Evolutionary conservation across 2,113 vertebrate genomes (phyloP), one percentile per base, ranked within the genome.

Genomic region (Caretta caretta): DNA sequence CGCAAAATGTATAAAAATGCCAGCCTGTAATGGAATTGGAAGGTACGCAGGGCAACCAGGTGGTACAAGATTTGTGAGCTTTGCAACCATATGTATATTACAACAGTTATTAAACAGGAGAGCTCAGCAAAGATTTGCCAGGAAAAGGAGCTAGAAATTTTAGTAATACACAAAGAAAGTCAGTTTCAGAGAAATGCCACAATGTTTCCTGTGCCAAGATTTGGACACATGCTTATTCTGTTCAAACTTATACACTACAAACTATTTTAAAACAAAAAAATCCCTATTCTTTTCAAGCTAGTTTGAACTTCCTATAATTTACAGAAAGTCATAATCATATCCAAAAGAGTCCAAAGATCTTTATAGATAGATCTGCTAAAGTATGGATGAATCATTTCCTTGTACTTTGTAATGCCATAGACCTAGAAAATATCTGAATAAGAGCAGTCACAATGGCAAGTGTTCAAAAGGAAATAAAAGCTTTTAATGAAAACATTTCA

Each of bases 341-440:
- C 95, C 59, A 57, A 69, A 89, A 92, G 69, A 92, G 82, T 79
- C 86, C 89, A 59, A 93, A 84, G 76, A 84, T 96, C 90, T 91
- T 75, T 50, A 65, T 2, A 69, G 88, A 81, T 83, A 90, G 75
- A 91, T 96, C 49, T 29, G 65, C 87, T 90, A 89, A 92, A 94
- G 94, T 19, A 86, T 84, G 75, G 94, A 87, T 95, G 88, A 97
- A 97, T 97, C 84, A 97, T 86, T 97, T 97, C 96, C 96, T 93
- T 65, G 20, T 48, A 79, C 80, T 53, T 4, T 38, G 90, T 31
- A 83, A 72, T 48, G 89, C 79, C 83, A 35, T 1, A 56, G 35
- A 89, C 94, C 24, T 92, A 87, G 88, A 94, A 51, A 92, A 62
- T 12, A 89, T 94, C 65, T 80, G 56, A 1, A 53, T 9, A 83